These are phyloP conservation scores for Gorsachius magnificus DNA, from an alignment of 2,797 vertebrate species.

Conservation along the genomic window DNA sequence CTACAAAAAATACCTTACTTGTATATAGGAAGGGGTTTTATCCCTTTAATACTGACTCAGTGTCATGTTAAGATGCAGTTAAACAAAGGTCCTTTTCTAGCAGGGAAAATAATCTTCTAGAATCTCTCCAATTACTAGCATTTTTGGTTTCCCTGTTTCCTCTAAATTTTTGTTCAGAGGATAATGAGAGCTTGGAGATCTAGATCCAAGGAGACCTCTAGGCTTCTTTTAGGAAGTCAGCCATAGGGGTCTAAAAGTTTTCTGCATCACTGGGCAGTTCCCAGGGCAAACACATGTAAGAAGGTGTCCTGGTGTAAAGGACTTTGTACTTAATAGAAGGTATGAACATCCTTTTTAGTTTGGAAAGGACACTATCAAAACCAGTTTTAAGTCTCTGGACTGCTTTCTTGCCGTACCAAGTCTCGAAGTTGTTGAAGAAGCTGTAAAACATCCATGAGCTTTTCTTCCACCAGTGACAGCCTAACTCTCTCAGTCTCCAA, in stretches of 20 bases:
- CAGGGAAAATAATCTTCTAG: background rate
- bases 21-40: background rate
- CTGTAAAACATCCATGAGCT: constrained; percentile 90
- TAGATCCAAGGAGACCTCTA: background rate
- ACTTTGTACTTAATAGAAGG: background rate
- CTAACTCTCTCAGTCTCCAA: constrained; percentile 90
- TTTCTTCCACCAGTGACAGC: constrained; percentile 84
- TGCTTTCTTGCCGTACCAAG: constrained; percentile 79
- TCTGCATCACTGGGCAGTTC: background rate
- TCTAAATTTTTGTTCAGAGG: background rate
- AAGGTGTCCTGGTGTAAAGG: background rate
- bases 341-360: background rate
- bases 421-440: constrained; percentile 89
- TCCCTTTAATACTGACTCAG: background rate
- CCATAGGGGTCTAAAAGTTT: background rate
- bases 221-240: background rate
- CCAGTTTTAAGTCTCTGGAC: background rate
- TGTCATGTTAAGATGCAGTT: background rate
- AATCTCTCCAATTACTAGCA: background rate
- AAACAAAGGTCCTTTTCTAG: background rate
- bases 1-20: background rate
- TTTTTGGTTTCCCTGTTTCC: background rate
- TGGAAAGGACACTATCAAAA: background rate
- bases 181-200: background rate
- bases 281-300: background rate